phyloP scores from a whole-genome alignment of 1,140 invertebrate species.

The Cydia strobilella region DNA sequence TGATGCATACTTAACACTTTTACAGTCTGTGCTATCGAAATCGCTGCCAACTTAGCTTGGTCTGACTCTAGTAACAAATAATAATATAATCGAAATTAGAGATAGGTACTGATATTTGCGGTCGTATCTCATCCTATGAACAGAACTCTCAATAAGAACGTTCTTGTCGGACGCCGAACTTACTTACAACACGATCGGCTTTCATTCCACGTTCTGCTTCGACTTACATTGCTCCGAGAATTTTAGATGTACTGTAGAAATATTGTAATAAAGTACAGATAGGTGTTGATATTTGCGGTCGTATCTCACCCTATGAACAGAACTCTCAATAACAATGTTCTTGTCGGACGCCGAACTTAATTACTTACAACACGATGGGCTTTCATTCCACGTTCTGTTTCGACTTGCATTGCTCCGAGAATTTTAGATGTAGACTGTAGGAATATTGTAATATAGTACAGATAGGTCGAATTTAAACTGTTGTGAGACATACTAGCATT shows the following conservation, averaged over 20 bases:
- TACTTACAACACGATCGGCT: background rate
- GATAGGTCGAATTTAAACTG: no score
- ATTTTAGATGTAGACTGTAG: background rate
- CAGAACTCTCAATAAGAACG: constrained; percentile 28
- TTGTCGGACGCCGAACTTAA: background rate
- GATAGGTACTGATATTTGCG: background rate
- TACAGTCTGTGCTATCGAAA: no score
- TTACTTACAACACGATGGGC: background rate
- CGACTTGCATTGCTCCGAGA: background rate
- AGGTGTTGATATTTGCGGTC: background rate
- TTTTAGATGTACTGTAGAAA: background rate
- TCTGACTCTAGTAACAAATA: no score
- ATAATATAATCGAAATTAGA: no score
- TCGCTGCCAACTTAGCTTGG: no score
- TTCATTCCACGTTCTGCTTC: constrained; percentile 1
- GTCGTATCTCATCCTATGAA: background rate
- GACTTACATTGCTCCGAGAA: background rate
- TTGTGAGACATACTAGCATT: no score
- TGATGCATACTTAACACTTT: no score
- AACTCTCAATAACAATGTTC: constrained; percentile 25
- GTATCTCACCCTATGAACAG: background rate
- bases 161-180: background rate
- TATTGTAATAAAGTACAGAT: background rate
- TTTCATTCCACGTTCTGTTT: constrained; percentile 7
- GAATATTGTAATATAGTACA: no score